phyloP scores from a whole-genome alignment of 2,113 vertebrate species.

The Amia ocellicauda region DNA sequence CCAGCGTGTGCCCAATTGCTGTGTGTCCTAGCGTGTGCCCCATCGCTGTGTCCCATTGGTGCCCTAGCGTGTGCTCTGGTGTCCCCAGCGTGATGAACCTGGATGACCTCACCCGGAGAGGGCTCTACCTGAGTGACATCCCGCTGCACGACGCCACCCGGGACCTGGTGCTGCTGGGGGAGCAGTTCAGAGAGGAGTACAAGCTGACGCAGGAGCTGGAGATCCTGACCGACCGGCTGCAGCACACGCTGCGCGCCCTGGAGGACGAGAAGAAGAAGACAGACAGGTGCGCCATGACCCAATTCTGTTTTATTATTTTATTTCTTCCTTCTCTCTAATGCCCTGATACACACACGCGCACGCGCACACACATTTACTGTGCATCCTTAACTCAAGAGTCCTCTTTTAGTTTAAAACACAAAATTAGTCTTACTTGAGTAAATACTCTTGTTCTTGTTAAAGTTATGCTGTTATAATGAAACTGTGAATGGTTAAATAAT shows the following conservation, averaged over 20 bases:
- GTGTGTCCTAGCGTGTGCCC: background rate
- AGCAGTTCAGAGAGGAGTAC: constrained; percentile 97
- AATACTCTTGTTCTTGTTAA: too few species aligned
- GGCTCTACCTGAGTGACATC: constrained; percentile 95
- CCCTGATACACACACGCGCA: too few species aligned
- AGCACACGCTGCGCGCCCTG: constrained; percentile 90
- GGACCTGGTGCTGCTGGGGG: constrained; percentile 93
- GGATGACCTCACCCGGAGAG: constrained; percentile 90
- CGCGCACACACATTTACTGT: too few species aligned
- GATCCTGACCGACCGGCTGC: constrained; percentile 92
- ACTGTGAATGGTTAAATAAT: too few species aligned
- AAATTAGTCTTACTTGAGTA: too few species aligned
- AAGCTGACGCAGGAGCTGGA: constrained; percentile 96
- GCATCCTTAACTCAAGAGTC: too few species aligned
- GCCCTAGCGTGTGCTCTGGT: too few species aligned
- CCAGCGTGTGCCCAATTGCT: background rate
- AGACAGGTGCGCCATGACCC: constrained; percentile 87
- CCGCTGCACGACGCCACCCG: constrained; percentile 94
- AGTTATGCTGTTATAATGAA: too few species aligned
- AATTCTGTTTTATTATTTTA: too few species aligned
- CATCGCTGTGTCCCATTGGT: too few species aligned
- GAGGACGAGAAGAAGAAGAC: constrained; percentile 99
- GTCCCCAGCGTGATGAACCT: constrained; percentile 98
- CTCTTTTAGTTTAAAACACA: too few species aligned
- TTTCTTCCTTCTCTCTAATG: too few species aligned